Base-by-base conservation (phyloP, 2,113 vertebrate genomes). In the Lethenteron reissneri region DNA sequence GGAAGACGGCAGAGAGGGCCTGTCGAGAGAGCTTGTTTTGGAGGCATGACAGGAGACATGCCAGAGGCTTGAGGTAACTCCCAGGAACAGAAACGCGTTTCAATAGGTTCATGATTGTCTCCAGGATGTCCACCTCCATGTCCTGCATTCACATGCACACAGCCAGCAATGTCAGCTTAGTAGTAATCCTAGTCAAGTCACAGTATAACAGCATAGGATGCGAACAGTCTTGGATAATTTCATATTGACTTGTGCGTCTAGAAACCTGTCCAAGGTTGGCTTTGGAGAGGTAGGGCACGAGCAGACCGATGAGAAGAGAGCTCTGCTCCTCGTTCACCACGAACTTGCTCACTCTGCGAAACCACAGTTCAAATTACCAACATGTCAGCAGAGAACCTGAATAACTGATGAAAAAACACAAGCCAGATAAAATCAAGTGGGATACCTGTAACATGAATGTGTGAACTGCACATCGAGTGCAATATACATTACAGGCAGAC, bases 51-150 rank as follows among this genome's bases (percentile, higher is more conserved):
- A 96, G 92, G n/a, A 99, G 86, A 74, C 82, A 87, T 77, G 85
- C 81, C 69, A 99, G 77, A 10, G 90, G 89, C 58, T 78, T 88
- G 74, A 97, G 85, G 80, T 95, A 99, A 71, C 71, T 75, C 0
- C 78, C 59, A 9, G 90, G 83, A 57, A 84, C 79, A 70, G 76
- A 75, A 74, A 88, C 90, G 71, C 85, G 88, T 10, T 76, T 83
- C 76, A 99, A 78, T 71, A 99, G 79, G 77, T 99, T 97, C 80
- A 91, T 87, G 9, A 94, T 76, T 1, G 92, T 97, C 76, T 87
- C 83, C 75, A 97, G 78, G 77, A 95, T 87, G 76, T 96, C 89
- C 58, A 89, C 76, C 79, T 92, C 87, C 1, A 86, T 88, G 77
- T 86, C 87, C 94, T 99, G 75, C 71, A 80, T 75, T 59, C 79